Conservation (phyloP, 92 coral and sea anemone genomes). For the Epizoanthus illoricatus region DNA sequence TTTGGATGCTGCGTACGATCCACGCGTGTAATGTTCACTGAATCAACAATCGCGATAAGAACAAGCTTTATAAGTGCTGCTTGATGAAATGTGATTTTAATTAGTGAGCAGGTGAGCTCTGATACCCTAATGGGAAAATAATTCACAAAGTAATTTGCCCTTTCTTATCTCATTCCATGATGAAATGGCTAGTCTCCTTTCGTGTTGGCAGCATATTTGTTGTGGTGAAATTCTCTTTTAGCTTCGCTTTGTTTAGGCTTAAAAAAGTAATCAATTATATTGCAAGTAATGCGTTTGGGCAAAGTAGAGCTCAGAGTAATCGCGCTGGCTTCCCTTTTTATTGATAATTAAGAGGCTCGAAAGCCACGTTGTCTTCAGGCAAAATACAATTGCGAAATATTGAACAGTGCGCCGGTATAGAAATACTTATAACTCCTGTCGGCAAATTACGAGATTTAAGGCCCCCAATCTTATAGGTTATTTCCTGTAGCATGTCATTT, state of each 20-base stretch:
- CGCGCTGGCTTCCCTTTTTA: background rate
- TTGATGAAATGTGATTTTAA: background rate
- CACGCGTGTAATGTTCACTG: background rate
- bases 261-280: background rate
- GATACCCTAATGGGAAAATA: background rate
- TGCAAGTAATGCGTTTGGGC: background rate
- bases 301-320: conserved; percentile 3
- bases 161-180: conserved; percentile 1
- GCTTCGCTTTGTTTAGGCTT: conserved; percentile 11
- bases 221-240: conserved; percentile 1
- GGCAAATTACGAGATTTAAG: background rate
- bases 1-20: background rate
- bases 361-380: conserved; percentile 4
- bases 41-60: background rate
- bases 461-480: background rate
- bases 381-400: background rate
- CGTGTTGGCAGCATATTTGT: conserved; percentile 4
- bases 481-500: too few relatives aligned
- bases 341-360: conserved; percentile 6
- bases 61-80: background rate
- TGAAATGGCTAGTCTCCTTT: conserved; percentile 5
- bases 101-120: conserved; percentile 7
- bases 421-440: background rate
- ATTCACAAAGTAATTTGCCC: conserved; percentile 10
- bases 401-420: background rate